Evolutionary conservation across 2,888 invertebrate species (phyloP).

Genomic region (Agrenia bidenticulata): DNA sequence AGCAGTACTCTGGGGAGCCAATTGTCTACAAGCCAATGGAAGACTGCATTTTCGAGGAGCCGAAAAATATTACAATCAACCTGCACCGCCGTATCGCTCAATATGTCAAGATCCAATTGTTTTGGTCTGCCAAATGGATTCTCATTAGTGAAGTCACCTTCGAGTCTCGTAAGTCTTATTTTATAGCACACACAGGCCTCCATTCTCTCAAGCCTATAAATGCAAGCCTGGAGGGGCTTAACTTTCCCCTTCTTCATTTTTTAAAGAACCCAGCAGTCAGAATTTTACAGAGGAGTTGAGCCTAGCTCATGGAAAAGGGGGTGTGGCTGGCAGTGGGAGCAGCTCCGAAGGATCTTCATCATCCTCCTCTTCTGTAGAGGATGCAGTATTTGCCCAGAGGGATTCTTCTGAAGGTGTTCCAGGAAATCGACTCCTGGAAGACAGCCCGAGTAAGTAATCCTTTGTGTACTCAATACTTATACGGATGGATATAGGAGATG

Average conservation of each 20-base stretch:
- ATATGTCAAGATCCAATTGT: slow-evolving; percentile 72
- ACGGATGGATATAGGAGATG: not conserved
- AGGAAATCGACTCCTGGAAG: slow-evolving; percentile 26
- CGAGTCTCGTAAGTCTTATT: slow-evolving; percentile 65
- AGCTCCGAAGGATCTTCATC: slow-evolving; percentile 5
- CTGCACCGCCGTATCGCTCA: slow-evolving; percentile 75
- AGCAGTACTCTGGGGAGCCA: slow-evolving; percentile 73
- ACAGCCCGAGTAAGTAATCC: slow-evolving; percentile 30
- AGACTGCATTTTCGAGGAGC: slow-evolving; percentile 76
- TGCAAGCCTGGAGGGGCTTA: too few relatives aligned
- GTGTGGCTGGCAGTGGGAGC: not conserved
- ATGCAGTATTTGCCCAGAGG: slow-evolving; percentile 37
- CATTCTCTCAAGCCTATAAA: too few relatives aligned
- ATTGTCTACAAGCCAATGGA: slow-evolving; percentile 69
- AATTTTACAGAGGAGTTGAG: not conserved
- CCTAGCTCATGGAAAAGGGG: not conserved
- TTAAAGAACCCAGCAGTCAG: too few relatives aligned
- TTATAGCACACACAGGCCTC: too few relatives aligned
- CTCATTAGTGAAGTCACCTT: slow-evolving; percentile 87
- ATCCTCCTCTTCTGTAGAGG: slow-evolving; percentile 21
- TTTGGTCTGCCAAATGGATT: slow-evolving; percentile 83
- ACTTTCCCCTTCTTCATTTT: too few relatives aligned
- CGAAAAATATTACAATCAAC: slow-evolving; percentile 78
- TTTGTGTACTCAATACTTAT: not conserved
- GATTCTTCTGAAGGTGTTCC: slow-evolving; percentile 39